Evolutionary conservation across 2,797 vertebrate species (phyloP), one percentile per base, ranked within the genome.

Genomic region (Lerista edwardsae): DNA sequence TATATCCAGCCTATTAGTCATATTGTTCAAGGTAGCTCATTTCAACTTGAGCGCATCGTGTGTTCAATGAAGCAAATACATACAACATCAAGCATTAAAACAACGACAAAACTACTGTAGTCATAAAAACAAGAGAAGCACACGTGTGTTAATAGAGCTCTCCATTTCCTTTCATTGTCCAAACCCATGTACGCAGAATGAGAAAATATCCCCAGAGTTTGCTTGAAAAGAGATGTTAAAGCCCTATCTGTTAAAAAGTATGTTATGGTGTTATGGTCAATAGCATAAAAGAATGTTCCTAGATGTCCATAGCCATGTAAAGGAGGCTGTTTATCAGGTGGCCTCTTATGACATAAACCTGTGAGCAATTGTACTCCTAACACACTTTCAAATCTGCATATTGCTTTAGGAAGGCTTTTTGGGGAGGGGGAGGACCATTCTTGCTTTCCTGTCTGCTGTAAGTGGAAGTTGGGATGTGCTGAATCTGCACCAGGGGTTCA

Each of bases 401-500:
- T 96, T 92, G 93, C 93, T 95, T 96, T 94, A 96, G 96, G 95
- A 92, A 95, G 94, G 91, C 93, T 94, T 77, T 41, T 21, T 39
- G 59, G 25, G 21, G 29, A n/a, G 64, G 47, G 27, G 36, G 11
- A 3, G 62, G 19, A 15, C 31, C 39, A 34, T 47, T 47, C 39
- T 90, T 87, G 95, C 96, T 96, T 96, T 96, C 95, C 94, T 96
- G 95, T 93, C 94, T 95, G 93, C 95, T 94, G 91, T 95, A 95
- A 96, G 94, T 93, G 94, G 94, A 94, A 93, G 94, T 95, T 96
- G 95, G 96, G 96, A 97, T 97, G 95, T 97, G 97, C 96, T 97
- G 95, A 97, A 96, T 97, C 96, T 97, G 97, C 97, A 97, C 95
- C 93, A 94, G 96, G 96, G 96, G 96, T 97, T 96, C 96, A 97